Evolutionary conservation across 1,140 invertebrate species (phyloP).

Genomic region (Eubasilissa regina): DNA sequence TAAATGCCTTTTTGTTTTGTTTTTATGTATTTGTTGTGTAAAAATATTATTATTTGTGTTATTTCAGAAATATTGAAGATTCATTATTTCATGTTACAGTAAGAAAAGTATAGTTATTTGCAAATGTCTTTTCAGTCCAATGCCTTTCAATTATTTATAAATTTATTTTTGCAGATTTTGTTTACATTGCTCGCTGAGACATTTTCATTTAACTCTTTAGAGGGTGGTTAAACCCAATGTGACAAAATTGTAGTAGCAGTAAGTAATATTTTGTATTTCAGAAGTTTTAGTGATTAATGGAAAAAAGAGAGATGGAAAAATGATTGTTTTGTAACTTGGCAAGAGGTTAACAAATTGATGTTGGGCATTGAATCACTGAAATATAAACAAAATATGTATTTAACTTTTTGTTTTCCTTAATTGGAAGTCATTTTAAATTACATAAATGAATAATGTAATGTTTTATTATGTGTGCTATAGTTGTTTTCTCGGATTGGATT

Average conservation of each 20-base stretch:
- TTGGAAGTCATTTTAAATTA: no score
- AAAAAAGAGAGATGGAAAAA: no score
- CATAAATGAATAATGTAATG: no score
- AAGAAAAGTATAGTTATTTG: slow-evolving; percentile 1
- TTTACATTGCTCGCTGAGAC: not conserved
- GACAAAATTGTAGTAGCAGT: slow-evolving; percentile 4
- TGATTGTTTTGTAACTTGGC: no score
- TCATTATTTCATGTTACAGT: slow-evolving; percentile 14
- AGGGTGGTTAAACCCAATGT: not conserved
- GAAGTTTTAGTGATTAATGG: no score
- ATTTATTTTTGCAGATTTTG: not conserved
- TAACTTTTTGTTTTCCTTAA: no score
- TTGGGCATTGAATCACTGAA: no score
- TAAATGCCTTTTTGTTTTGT: slow-evolving; percentile 5
- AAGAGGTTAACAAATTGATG: no score
- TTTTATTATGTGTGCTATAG: no score
- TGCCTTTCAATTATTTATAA: not conserved
- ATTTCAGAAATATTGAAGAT: not conserved
- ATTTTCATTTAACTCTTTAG: not conserved
- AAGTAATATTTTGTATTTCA: slow-evolving; percentile 4
- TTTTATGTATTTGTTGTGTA: slow-evolving; percentile 7
- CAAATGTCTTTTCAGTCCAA: not conserved
- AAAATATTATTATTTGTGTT: slow-evolving; percentile 13
- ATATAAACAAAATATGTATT: no score
- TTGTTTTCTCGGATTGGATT: no score